Conservation (phyloP, 2,888 invertebrate genomes). For the Catocala sponsa region DNA sequence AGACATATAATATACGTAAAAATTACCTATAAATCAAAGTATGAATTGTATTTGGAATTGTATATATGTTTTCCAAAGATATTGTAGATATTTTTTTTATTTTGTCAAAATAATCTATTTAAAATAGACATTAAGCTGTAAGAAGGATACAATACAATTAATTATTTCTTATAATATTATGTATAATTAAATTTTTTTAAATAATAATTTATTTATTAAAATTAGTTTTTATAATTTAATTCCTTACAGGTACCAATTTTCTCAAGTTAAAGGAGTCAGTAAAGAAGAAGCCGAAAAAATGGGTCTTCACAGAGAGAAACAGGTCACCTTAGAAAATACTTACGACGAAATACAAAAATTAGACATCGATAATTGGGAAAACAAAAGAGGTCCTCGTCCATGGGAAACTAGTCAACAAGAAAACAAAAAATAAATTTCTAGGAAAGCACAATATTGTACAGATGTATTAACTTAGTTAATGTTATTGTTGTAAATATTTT, state of each 20-base stretch:
- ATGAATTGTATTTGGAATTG: too few relatives aligned
- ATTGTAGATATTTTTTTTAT: too few relatives aligned
- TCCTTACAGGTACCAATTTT: slow-evolving; percentile 86
- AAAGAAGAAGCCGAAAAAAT: slow-evolving; percentile 90
- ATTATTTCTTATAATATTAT: too few relatives aligned
- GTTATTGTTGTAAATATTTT: slow-evolving; percentile 30
- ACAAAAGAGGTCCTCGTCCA: slow-evolving; percentile 94
- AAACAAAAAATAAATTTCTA: slow-evolving; percentile 47
- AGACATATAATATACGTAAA: too few relatives aligned
- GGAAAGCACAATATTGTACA: slow-evolving; percentile 18
- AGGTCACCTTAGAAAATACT: slow-evolving; percentile 92
- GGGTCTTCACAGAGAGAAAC: slow-evolving; percentile 90
- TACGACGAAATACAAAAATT: slow-evolving; percentile 92
- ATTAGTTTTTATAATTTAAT: too few relatives aligned
- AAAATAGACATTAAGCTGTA: too few relatives aligned
- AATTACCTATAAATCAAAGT: too few relatives aligned
- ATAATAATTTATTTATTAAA: too few relatives aligned
- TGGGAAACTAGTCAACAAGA: slow-evolving; percentile 90
- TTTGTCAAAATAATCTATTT: too few relatives aligned
- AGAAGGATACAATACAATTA: too few relatives aligned
- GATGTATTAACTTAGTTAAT: slow-evolving; percentile 24
- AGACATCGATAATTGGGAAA: slow-evolving; percentile 95
- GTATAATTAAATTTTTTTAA: too few relatives aligned
- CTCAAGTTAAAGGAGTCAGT: slow-evolving; percentile 86
- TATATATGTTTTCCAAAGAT: too few relatives aligned